Percentiles rank a stretch among this genome's conserved stretches.
Conservation (phyloP, 2,113 vertebrate genomes). For the Fulmarus glacialis region DNA sequence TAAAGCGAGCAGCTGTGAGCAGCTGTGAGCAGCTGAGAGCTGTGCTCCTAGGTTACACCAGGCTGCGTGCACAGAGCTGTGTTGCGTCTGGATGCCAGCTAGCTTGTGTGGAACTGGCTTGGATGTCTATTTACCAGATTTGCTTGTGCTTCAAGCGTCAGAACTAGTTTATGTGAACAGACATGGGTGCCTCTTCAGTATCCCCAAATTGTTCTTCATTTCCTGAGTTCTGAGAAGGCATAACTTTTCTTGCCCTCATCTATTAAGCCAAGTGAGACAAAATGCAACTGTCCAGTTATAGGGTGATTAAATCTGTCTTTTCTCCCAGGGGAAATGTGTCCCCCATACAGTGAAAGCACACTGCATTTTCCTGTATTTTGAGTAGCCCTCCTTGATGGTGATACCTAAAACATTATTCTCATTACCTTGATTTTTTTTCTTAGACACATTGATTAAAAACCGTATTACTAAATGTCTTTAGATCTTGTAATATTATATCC, state of each 20-base stretch:
- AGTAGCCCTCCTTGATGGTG: neutral
- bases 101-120: neutral
- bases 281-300: neutral
- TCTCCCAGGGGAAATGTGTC: neutral
- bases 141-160: neutral
- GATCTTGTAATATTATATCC: neutral
- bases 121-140: neutral
- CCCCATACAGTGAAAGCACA: neutral
- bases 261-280: neutral
- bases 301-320: neutral
- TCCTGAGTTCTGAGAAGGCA: neutral
- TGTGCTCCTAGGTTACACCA: neutral
- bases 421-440: neutral
- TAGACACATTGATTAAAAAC: neutral
- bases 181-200: rapidly evolving
- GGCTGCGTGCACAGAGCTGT: rapidly evolving
- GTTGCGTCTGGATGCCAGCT: neutral
- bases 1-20: neutral
- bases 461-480: neutral
- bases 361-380: neutral
- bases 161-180: neutral
- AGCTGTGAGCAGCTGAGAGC: neutral
- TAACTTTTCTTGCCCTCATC: neutral
- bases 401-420: neutral
- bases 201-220: neutral